Conservation (phyloP, 2,113 vertebrate genomes). For the Raja brachyura region DNA sequence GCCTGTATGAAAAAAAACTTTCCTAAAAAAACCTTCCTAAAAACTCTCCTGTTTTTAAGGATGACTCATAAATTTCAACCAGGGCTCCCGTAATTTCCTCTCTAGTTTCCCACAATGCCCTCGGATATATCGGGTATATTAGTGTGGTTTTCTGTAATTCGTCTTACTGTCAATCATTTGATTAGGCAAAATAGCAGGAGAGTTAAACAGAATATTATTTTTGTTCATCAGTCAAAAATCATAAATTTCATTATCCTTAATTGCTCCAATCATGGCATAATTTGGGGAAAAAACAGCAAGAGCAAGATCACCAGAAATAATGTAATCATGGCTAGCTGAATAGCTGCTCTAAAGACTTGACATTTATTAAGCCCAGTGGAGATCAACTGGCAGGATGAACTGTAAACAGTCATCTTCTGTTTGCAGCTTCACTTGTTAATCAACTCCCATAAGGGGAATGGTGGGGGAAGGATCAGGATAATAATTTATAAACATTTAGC, state of each 20-base stretch:
- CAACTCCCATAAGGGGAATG: background rate
- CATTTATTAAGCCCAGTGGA: conserved; percentile 22
- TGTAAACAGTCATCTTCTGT: conserved; percentile 14
- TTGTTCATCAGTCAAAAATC: background rate
- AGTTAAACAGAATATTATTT: background rate
- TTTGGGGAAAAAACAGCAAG: background rate
- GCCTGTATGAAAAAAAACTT: no score
- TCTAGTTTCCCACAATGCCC: no score
- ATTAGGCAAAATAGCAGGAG: background rate
- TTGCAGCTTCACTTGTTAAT: background rate
- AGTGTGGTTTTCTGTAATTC: background rate
- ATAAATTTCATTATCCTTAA: background rate
- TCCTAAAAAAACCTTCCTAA: no score
- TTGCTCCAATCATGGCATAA: background rate
- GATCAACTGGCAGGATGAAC: conserved; percentile 17
- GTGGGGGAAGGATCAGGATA: background rate
- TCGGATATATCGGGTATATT: no score
- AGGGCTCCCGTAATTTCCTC: no score
- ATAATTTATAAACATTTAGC: conserved; percentile 26
- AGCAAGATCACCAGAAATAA: conserved; percentile 6
- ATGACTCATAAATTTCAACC: no score
- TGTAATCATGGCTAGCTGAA: background rate
- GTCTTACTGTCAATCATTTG: background rate
- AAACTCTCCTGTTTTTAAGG: no score
- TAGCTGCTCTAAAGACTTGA: background rate